Base-by-base conservation (phyloP, 2,888 invertebrate genomes). In the Chromoteleia sp. region DNA sequence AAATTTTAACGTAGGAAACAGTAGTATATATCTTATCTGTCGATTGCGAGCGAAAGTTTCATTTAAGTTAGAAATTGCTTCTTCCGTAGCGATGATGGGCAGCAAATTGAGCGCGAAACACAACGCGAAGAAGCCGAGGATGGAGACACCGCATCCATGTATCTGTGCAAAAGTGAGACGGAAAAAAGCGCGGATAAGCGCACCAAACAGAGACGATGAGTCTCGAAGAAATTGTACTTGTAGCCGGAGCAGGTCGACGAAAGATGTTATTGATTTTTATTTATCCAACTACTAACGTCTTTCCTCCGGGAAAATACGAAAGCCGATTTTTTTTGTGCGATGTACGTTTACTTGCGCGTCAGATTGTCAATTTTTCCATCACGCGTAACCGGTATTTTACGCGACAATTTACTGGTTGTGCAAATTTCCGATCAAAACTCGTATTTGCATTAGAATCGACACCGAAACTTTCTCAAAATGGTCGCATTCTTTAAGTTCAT, bases 11-110 rank as follows among this genome's bases (percentile, higher is more conserved):
- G 73, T 67, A 74, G 80, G 70, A 80, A 75, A 75, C 74, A 80
- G 50, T 75, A 43, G 71, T 81, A 76, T 76, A 76, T 67, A 71
- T 77, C 78, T 81, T 73, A 63, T 79, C 78, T 70, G 79, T 84
- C 84, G 83, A 84, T 84, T 78, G 82, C 82, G 71, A 85, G 85
- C 82, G 85, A 86, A 89, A 89, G 89, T 91, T 90, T 90, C 91
- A 91, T 91, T 91, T 90, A 91, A 91, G 90, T 91, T 91, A 89
- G 91, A 91, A 92, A 92, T 92, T 92, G 92, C 91, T 92, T 92
- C 92, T 91, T 91, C 91, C 91, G 91, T 90, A 87, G 90, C 88
- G 90, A 92, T 91, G 92, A 92, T 92, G 91, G 91, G 89, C 89
- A 89, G 89, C 91, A 92, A 92, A 92, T 92, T 92, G 91, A 91